Percentiles rank a stretch among this genome's conserved stretches.
phyloP scores from a whole-genome alignment of 2,113 vertebrate species.

The Oxyruncus cristatus region DNA sequence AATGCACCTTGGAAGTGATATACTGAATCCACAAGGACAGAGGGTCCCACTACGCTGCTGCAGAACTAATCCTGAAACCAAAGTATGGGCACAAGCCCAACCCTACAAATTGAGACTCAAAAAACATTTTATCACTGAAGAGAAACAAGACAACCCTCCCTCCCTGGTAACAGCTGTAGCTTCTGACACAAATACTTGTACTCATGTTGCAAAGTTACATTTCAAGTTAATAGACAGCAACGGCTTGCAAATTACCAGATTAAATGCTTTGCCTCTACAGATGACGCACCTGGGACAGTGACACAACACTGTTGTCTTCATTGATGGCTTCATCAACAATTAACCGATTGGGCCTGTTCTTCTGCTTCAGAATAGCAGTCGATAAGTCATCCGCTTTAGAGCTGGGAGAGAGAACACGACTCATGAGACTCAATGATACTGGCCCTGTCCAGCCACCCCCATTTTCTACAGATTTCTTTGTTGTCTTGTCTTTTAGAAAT shows the following conservation, averaged over 20 bases:
- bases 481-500: not conserved
- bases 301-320: conserved; percentile 99
- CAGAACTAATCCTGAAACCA: not conserved
- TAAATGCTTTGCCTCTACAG: not conserved
- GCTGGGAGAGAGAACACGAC: conserved; percentile 67
- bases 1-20: not conserved
- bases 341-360: conserved; percentile 96
- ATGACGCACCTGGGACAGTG: conserved; percentile 90
- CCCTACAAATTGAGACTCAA: not conserved
- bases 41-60: not conserved
- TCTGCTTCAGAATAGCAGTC: conserved; percentile 98
- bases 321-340: conserved; percentile 99
- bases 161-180: not conserved
- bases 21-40: not conserved
- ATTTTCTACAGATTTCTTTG: not conserved
- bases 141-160: not conserved
- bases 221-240: not conserved
- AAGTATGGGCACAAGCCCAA: not conserved
- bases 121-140: not conserved
- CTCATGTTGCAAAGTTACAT: not conserved
- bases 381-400: conserved; percentile 95
- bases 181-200: not conserved
- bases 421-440: not conserved
- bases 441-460: not conserved
- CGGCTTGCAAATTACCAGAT: not conserved